These are phyloP conservation scores for Baryphthengus martii DNA, from an alignment of 2,113 vertebrate genomes.

Conservation along the genomic window DNA sequence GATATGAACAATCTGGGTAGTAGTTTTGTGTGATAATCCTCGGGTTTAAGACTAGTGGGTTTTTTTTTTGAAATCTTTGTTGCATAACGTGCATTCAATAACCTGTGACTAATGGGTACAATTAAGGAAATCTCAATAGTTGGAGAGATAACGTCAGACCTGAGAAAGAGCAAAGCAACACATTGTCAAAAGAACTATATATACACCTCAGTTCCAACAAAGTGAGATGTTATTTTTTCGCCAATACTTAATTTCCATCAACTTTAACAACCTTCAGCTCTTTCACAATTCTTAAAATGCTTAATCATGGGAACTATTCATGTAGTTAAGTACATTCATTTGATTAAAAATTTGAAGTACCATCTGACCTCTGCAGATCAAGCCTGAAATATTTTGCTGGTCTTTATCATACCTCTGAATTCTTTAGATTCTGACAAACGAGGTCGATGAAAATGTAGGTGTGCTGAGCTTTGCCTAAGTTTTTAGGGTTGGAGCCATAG, in stretches of 20 bases:
- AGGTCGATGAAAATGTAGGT: background rate
- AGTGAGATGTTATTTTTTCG: background rate
- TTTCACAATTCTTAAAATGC: background rate
- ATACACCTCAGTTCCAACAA: background rate
- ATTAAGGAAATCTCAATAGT: background rate
- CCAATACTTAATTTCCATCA: background rate
- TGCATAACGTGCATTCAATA: background rate
- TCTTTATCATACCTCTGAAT: background rate
- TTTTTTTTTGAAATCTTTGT: background rate
- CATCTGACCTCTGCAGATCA: background rate
- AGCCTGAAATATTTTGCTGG: background rate
- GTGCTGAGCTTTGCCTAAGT: background rate
- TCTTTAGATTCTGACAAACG: background rate
- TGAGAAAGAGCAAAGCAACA: constrained; percentile 4
- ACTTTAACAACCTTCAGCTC: background rate
- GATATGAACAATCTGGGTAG: background rate
- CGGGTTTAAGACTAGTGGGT: background rate
- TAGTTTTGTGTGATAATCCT: background rate
- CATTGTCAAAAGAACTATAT: background rate
- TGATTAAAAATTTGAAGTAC: background rate
- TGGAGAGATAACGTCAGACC: background rate
- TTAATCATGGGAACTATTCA: background rate
- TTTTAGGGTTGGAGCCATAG: background rate
- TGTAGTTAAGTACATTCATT: background rate
- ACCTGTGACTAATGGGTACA: background rate